Conservation (phyloP, 2,113 vertebrate species). For the Tamias sibiricus region DNA sequence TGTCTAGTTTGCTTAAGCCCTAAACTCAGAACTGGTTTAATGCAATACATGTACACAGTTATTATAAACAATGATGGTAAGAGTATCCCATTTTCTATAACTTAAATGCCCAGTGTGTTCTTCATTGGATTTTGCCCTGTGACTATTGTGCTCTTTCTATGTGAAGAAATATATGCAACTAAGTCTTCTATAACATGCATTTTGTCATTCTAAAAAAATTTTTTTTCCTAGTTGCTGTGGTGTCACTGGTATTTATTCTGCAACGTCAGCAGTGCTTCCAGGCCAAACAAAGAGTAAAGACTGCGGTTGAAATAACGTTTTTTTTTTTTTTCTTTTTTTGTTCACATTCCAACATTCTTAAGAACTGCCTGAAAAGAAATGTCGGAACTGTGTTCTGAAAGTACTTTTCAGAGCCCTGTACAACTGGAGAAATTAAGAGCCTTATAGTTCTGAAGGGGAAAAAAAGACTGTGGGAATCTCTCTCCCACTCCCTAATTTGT, state of each 20-base stretch:
- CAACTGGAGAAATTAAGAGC: conserved; percentile 46
- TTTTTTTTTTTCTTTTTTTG: conserved; percentile 34
- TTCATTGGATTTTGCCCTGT: conserved; percentile 14
- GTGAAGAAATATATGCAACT: conserved; percentile 49
- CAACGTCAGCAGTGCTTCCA: conserved; percentile 25
- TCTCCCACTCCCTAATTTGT: background rate
- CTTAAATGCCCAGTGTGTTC: conserved; percentile 12
- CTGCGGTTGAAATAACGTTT: conserved; percentile 40
- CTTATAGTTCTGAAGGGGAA: background rate
- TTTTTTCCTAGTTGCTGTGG: conserved; percentile 23
- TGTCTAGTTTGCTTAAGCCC: background rate
- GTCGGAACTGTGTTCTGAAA: conserved; percentile 56
- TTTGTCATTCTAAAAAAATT: conserved; percentile 54
- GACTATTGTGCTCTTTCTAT: background rate
- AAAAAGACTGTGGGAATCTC: conserved; percentile 34
- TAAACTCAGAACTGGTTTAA: conserved; percentile 54
- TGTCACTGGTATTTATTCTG: conserved; percentile 60
- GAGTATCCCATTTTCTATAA: conserved; percentile 53
- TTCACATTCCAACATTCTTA: conserved; percentile 72
- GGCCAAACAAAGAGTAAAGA: conserved; percentile 44
- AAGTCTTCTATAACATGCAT: conserved; percentile 47
- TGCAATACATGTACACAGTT: conserved; percentile 34
- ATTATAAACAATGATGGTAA: conserved; percentile 41
- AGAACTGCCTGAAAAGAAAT: conserved; percentile 72
- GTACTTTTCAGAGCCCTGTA: conserved; percentile 37